Percentiles rank a stretch among this genome's conserved stretches.
Evolutionary conservation across 2,113 vertebrate genomes (phyloP).

Genomic region (Scatophagus argus): DNA sequence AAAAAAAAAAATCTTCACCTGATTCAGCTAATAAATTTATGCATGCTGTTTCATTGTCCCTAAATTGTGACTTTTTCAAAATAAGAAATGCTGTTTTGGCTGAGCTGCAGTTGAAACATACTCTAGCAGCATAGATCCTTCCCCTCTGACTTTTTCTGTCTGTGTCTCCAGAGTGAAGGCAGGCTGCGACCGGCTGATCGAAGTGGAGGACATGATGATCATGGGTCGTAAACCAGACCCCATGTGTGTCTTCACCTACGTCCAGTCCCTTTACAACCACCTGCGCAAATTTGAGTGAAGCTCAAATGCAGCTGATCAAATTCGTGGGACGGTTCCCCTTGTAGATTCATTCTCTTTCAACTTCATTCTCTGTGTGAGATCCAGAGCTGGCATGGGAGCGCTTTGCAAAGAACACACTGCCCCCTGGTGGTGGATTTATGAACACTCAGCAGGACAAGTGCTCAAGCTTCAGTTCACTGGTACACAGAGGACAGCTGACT

Average conservation of each 20-base stretch:
- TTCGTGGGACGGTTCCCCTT: background rate
- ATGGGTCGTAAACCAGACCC: constrained; percentile 98
- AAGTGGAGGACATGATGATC: constrained; percentile 99
- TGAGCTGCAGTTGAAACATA: too few relatives aligned
- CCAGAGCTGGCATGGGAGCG: background rate
- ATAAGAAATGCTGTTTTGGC: too few relatives aligned
- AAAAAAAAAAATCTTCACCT: too few relatives aligned
- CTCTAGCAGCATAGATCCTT: background rate
- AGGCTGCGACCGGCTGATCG: constrained; percentile 95
- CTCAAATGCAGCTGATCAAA: background rate
- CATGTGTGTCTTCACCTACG: constrained; percentile 99
- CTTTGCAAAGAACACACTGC: constrained; percentile 46
- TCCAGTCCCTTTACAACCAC: constrained; percentile 98
- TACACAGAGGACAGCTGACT: background rate
- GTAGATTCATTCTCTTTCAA: background rate
- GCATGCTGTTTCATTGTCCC: too few relatives aligned
- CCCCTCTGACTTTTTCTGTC: background rate
- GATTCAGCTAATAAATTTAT: too few relatives aligned
- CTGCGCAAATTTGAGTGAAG: constrained; percentile 93
- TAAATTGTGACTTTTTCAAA: too few relatives aligned
- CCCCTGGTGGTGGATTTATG: constrained; percentile 59
- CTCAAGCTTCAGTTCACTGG: constrained; percentile 15
- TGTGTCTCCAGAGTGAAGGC: constrained; percentile 88
- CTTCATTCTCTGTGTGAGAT: background rate
- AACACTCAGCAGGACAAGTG: background rate